Base-by-base conservation (phyloP, 2,797 vertebrate genomes). In the Zalophus californianus region DNA sequence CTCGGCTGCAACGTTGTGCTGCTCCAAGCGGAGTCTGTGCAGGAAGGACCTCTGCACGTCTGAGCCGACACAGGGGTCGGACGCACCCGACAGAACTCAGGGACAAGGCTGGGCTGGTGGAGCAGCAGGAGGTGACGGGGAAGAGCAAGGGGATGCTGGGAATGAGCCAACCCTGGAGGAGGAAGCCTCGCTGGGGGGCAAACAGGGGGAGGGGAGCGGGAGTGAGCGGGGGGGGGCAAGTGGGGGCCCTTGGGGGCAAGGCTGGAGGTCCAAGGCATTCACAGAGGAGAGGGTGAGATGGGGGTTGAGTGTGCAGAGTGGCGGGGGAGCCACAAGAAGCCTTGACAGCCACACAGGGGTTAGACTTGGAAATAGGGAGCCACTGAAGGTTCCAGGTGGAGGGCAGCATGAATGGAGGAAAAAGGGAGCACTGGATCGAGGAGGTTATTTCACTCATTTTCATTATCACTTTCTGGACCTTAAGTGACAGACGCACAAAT, bases 151-250 rank as follows among this genome's bases (percentile, higher is more conserved):
- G 9, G 13, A 3, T 4, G 29, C 3, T 16, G 13, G 54, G 38
- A 2, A 50, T 1, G 23, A 50, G 73, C 29, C 21, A 18, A 13
- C 70, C 38, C 7, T 1, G 41, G n/a, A 29, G 86, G 41, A 62
- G n/a, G 16, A 15, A 27, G 32, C 5, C 5, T 14, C 27, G 3
- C 68, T 1, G 35, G 35, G 50, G 2, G 1, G 41, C 12, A 2
- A 35, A 11, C 3, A 21, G 25, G 60, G 11, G 12, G 11, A 4
- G 60, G 27, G 4, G 11, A 50, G 50, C 3, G 14, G 50, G 50
- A 44, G 44, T 9, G 2, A 9, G 25, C 11, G 18, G 11, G 20
- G 35, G 21, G 20, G 35, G 1, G 20, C 44, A 44, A 7, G 38
- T 3, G 70, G 25, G 6, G 41, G 38, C 15, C 23, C 60, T 16